Evolutionary conservation across 2,113 vertebrate genomes (phyloP).

Genomic region (Corythornis madagascariensis): DNA sequence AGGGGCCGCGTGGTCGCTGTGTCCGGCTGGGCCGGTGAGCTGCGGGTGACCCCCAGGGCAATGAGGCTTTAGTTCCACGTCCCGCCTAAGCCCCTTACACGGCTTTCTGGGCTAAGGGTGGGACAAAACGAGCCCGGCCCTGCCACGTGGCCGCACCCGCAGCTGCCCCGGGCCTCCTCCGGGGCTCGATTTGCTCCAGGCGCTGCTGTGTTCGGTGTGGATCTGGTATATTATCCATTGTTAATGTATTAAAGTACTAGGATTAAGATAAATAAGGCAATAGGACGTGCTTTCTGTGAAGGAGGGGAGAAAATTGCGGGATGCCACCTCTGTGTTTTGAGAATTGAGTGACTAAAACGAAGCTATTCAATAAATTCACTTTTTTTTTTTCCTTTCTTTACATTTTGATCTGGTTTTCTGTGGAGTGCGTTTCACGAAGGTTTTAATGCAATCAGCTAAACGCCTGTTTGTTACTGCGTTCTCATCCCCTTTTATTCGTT

Average conservation of each 20-base stretch:
- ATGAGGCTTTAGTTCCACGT: rapidly evolving
- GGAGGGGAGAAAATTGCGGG: rapidly evolving
- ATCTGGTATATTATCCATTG: rapidly evolving
- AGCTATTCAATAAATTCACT: no score
- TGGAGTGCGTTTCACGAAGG: rapidly evolving
- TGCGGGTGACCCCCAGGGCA: not conserved
- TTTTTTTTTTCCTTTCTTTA: rapidly evolving
- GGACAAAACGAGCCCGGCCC: rapidly evolving
- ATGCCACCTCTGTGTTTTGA: not conserved
- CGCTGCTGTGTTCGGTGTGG: rapidly evolving
- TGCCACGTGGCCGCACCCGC: not conserved
- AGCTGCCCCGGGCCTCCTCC: rapidly evolving
- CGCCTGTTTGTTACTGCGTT: rapidly evolving
- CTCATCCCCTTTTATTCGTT: not conserved
- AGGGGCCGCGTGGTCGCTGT: not conserved
- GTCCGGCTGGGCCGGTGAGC: not conserved
- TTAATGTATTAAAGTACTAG: rapidly evolving
- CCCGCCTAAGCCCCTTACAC: rapidly evolving
- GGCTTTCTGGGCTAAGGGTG: rapidly evolving
- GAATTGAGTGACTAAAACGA: no score
- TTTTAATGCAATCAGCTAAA: rapidly evolving
- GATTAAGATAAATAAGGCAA: no score
- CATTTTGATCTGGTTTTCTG: not conserved
- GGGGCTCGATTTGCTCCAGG: rapidly evolving
- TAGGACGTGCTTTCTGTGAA: rapidly evolving